These are phyloP conservation scores for Phalacrocorax brasilianus DNA, from an alignment of 2,113 vertebrate genomes.

Conservation along the genomic window DNA sequence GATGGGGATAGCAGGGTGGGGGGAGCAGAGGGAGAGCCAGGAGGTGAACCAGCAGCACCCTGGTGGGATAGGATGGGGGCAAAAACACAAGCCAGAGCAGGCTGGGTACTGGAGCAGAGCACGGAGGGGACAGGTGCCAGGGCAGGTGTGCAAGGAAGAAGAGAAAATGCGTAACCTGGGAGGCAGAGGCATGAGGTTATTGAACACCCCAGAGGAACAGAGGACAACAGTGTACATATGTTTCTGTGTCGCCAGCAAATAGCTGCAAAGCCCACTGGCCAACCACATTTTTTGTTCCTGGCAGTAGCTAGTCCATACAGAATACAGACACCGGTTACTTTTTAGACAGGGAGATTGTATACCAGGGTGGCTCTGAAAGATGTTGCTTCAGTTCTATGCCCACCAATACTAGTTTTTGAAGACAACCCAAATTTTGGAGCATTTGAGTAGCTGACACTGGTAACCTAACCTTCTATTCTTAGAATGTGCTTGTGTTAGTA, in stretches of 20 bases:
- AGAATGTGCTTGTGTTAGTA: neutral
- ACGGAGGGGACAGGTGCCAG: neutral
- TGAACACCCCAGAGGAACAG: neutral
- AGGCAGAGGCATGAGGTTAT: accelerated
- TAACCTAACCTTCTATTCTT: neutral
- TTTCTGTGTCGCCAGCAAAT: neutral
- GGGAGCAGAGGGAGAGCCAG: neutral
- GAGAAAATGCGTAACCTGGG: neutral
- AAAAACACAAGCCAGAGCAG: neutral
- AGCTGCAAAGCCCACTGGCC: neutral
- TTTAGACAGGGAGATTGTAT: neutral
- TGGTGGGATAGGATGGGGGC: accelerated
- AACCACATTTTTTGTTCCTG: neutral
- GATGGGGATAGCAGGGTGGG: too few relatives aligned
- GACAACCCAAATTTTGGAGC: neutral
- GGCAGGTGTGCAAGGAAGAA: neutral
- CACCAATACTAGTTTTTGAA: neutral
- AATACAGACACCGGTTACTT: neutral
- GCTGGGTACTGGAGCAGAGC: neutral
- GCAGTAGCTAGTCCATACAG: neutral
- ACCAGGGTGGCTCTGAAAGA: neutral
- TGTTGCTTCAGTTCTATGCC: neutral
- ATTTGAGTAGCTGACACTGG: neutral
- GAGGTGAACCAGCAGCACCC: neutral
- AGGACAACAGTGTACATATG: accelerated